These are phyloP conservation scores for Micromys minutus DNA, from an alignment of 2,113 vertebrate species.

Conservation along the genomic window DNA sequence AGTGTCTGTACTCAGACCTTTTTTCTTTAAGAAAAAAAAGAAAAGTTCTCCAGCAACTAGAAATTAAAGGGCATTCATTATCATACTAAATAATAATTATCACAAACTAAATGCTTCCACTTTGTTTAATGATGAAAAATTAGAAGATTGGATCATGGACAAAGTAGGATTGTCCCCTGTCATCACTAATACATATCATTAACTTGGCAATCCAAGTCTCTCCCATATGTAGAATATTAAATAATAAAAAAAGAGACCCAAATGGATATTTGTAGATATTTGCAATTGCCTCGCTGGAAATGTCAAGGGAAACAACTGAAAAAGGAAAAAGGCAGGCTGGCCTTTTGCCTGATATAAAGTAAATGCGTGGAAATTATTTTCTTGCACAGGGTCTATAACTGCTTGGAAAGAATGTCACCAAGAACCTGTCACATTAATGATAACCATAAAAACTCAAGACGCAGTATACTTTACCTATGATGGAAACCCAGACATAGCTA, in stretches of 20 bases:
- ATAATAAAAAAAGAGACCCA: conserved; percentile 18
- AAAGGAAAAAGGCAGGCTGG: background rate
- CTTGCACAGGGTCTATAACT: background rate
- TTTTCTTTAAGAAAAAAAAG: background rate
- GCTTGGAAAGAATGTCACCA: background rate
- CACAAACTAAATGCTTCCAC: conserved; percentile 21
- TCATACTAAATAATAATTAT: conserved; percentile 49
- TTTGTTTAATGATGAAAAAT: conserved; percentile 48
- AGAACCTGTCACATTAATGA: background rate
- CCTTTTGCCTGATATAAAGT: background rate
- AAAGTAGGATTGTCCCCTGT: conserved; percentile 16
- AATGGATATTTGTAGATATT: conserved; percentile 26
- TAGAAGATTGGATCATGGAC: conserved; percentile 24
- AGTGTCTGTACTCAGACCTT: conserved; percentile 13
- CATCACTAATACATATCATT: conserved; percentile 6
- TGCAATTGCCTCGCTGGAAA: background rate
- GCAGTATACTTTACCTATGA: background rate
- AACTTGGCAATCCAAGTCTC: conserved; percentile 19
- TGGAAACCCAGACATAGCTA: background rate
- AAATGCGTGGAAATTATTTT: conserved; percentile 11
- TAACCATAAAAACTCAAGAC: conserved; percentile 11
- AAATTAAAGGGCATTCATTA: conserved; percentile 52
- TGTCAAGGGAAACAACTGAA: conserved; percentile 10
- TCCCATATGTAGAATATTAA: background rate
- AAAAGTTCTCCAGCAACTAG: conserved; percentile 27